These are phyloP conservation scores for Callitettix versicolor DNA, from an alignment of 1,140 invertebrate genomes.

Conservation along the genomic window DNA sequence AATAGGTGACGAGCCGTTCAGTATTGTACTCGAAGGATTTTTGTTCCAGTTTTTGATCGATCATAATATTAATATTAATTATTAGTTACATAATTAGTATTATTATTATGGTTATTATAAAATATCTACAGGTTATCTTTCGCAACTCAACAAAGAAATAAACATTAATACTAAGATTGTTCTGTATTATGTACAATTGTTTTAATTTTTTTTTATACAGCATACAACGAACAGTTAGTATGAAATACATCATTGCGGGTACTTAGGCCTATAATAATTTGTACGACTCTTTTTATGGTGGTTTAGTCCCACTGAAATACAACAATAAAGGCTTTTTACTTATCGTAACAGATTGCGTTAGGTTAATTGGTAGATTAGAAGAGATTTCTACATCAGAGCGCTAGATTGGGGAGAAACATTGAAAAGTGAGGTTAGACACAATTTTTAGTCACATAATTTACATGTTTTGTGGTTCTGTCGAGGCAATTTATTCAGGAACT, in stretches of 20 bases:
- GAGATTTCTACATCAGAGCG: no score
- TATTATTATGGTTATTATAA: constrained; percentile 8
- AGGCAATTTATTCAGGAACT: no score
- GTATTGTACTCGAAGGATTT: no score
- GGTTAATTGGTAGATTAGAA: no score
- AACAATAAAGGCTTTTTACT: neutral
- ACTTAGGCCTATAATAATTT: constrained; percentile 25
- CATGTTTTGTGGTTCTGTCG: no score
- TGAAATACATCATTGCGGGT: constrained; percentile 7
- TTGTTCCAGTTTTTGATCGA: no score
- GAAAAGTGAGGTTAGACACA: no score
- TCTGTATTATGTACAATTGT: neutral
- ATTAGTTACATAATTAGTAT: constrained; percentile 15
- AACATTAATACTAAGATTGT: neutral
- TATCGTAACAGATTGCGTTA: neutral
- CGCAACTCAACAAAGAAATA: neutral
- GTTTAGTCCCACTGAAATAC: neutral
- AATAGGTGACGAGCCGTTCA: no score
- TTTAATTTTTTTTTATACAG: constrained; percentile 9
- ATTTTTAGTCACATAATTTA: no score
- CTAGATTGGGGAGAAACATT: no score
- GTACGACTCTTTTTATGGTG: constrained; percentile 18
- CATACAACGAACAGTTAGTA: constrained; percentile 1
- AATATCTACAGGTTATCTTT: neutral
- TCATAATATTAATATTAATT: constrained; percentile 18